phyloP scores from a whole-genome alignment of 2,888 invertebrate genomes.

The Ochlodes sylvanus region DNA sequence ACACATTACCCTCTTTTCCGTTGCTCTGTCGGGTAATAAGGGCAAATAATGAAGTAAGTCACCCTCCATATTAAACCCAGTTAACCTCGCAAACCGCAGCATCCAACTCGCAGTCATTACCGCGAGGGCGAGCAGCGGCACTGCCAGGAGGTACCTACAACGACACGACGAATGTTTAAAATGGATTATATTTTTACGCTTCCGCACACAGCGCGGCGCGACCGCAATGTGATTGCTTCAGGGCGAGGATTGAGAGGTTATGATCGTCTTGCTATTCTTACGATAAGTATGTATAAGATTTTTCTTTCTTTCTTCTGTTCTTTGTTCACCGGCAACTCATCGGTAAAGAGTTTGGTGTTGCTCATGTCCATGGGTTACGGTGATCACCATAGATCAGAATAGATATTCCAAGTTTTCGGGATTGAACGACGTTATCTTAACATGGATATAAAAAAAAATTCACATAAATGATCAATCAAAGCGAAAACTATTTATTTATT shows the following conservation, averaged over 20 bases:
- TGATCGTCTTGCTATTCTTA: slow-evolving; percentile 39
- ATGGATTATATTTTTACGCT: slow-evolving; percentile 82
- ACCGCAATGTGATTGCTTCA: slow-evolving; percentile 69
- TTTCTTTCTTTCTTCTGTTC: no score
- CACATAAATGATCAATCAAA: no score
- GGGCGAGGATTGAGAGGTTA: slow-evolving; percentile 45
- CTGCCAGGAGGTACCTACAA: not conserved
- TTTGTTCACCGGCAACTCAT: no score
- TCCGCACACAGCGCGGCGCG: slow-evolving; percentile 67
- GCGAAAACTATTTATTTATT: no score
- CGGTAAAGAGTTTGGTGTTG: no score
- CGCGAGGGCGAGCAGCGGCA: slow-evolving; percentile 51
- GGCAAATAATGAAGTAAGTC: no score
- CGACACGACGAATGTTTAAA: slow-evolving; percentile 79
- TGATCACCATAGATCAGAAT: no score
- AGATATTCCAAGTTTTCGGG: no score
- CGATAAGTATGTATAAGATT: slow-evolving; percentile 43
- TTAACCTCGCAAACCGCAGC: slow-evolving; percentile 37
- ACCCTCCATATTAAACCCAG: slow-evolving; percentile 18
- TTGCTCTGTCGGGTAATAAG: not conserved
- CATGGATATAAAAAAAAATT: no score
- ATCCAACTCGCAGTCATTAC: slow-evolving; percentile 51
- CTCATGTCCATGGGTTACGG: no score
- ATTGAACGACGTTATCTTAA: no score
- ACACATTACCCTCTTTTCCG: no score